Evolutionary conservation across 2,797 vertebrate species (phyloP), one percentile per base, ranked within the genome.

Genomic region (Ceryle rudis): DNA sequence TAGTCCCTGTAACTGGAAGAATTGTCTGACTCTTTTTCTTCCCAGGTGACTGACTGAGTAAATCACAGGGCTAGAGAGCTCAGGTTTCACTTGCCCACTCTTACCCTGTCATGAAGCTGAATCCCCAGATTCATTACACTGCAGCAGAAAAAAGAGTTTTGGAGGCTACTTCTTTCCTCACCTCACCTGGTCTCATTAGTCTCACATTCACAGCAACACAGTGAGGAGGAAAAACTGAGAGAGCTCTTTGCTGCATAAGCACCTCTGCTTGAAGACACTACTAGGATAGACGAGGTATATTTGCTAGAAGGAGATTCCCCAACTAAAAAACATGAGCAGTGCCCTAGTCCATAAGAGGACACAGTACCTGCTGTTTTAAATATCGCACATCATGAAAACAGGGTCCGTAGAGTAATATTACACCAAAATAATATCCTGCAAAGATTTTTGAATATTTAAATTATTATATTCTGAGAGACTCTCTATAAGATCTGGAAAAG

Each of bases 261-360:
- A 73, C 29, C 7, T 20, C 16, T 33, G 5, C 51, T 87, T 60
- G 79, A 85, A 86, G 52, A 52, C 35, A 37, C 28, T 29, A 2
- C 7, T 8, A 23, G 47, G 22, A 12, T 1, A 61, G 7, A 23
- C 72, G 58, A 78, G 26, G 0, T 14, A 1, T 51, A 10, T 54
- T 81, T 78, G 7, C 44, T 88, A 14, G 14, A 55, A 49, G 60
- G 14, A 14, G 29, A 51, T 72, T 91, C 52, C 28, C 41, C 39
- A 51, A 16, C 18, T 9, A 18, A 55, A 55, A 47, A 57, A 41
- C 52, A 14, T 1, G 1, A 79, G 5, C 33, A 31, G 3, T 60
- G 14, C 20, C 13, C 28, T 73, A 6, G 19, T 29, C 10, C 31
- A 9, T 13, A 33, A 7, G 18, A 57, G 5, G 8, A 49, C 15